Evolutionary conservation across 2,113 vertebrate genomes (phyloP), one percentile per base, ranked within the genome.

Genomic region (Gopherus evgoodei): DNA sequence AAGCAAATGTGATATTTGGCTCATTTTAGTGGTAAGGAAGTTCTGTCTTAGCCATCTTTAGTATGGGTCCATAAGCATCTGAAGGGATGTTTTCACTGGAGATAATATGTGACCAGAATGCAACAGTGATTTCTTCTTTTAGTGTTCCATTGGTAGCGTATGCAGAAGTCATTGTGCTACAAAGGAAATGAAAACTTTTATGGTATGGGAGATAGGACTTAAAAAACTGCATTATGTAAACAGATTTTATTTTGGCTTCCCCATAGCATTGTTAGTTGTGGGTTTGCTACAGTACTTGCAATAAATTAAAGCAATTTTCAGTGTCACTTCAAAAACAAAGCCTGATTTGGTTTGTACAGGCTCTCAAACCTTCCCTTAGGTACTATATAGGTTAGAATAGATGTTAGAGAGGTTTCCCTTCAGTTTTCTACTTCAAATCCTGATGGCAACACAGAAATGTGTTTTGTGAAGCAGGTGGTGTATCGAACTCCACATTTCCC

Each of bases 251-350:
- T 93, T 94, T 88, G 81, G 78, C 13, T 91, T 94, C 56, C 47
- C n/a, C 83, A 2, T 38, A 13, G 47, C 44, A 29, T 35, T 52
- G 31, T 91, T 94, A 24, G 35, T 89, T 94, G 53, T 1, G 52
- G 50, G 35, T 96, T 95, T 92, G 27, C 24, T 94, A 84, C 24
- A 50, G 14, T 86, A 93, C 11, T 7, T 62, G 47, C 31, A 87
- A 59, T 90, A 96, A 92, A 83, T 88, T 29, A 79, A 91, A 93
- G 35, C 25, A 0, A 53, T 35, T 93, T 96, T 94, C 38, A 52
- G 2, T 72, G 49, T 79, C 11, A 25, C 6, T 93, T 90, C 1
- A 49, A 80, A 72, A 82, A 22, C 31, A 50, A 83, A 56, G 54
- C 16, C 35, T 91, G 16, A n/a, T 54, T 0, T 80, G 57, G 50